Percentiles rank a stretch among this genome's conserved stretches.
phyloP scores from a whole-genome alignment of 2,113 vertebrate genomes.

The Haplotaxodon microlepis region DNA sequence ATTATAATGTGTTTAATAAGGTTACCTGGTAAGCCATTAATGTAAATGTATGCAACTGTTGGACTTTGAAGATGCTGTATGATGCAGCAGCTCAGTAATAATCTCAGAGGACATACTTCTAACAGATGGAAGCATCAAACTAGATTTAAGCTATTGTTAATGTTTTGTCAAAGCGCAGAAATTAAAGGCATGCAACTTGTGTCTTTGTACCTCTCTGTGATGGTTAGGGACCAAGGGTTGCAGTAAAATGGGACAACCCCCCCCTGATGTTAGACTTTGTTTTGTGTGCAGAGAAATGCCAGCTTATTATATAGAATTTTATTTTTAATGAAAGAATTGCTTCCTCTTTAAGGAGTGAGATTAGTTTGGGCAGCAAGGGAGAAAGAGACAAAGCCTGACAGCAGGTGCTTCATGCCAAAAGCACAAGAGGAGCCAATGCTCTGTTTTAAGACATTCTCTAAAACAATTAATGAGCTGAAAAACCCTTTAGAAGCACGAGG shows the following conservation, averaged over 20 bases:
- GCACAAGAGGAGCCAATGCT: neutral
- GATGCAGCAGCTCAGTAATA: neutral
- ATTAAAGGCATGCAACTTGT: neutral
- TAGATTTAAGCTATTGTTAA: neutral
- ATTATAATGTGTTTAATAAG: neutral
- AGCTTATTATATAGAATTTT: neutral
- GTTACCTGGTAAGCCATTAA: neutral
- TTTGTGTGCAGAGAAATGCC: neutral
- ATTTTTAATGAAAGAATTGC: neutral
- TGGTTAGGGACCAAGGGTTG: neutral
- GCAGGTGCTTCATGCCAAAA: neutral
- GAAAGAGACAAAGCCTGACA: neutral
- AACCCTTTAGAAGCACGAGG: neutral
- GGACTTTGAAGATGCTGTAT: neutral
- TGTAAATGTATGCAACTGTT: neutral
- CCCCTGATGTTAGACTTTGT: neutral
- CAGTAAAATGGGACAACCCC: neutral
- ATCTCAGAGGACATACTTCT: neutral
- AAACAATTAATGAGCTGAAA: neutral
- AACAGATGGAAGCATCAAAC: neutral
- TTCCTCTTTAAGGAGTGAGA: neutral
- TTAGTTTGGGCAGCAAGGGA: neutral
- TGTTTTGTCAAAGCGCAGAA: neutral
- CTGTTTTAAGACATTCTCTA: neutral
- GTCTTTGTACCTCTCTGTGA: neutral